These are phyloP conservation scores for Hippocampus zosterae DNA, from an alignment of 2,113 vertebrate species.

Conservation along the genomic window DNA sequence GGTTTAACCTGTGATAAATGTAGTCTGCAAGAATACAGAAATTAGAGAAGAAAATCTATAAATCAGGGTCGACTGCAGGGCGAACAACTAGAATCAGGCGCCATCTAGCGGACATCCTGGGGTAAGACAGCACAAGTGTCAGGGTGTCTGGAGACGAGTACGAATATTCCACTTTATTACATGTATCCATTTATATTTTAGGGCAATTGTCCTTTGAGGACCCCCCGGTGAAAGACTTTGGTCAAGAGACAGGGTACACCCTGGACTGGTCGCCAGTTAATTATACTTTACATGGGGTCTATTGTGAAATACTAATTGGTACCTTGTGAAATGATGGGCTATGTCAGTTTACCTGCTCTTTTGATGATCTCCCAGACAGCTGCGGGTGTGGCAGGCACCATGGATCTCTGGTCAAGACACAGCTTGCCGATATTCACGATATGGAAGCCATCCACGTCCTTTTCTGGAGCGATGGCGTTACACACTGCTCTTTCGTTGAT, in stretches of 20 bases:
- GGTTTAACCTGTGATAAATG: background rate
- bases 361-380: conserved; percentile 91
- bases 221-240: background rate
- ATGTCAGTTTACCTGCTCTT: conserved; percentile 71
- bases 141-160: background rate
- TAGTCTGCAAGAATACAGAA: background rate
- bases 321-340: background rate
- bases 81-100: background rate
- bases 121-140: background rate
- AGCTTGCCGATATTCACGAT: conserved; percentile 86
- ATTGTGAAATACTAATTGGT: background rate
- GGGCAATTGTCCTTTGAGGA: too few relatives aligned
- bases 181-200: too few relatives aligned
- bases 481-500: conserved; percentile 83
- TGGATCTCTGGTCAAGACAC: conserved; percentile 84
- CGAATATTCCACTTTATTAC: too few relatives aligned
- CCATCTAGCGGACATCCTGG: conserved; percentile 24
- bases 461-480: conserved; percentile 83
- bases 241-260: too few relatives aligned
- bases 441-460: conserved; percentile 93
- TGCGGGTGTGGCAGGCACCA: conserved; percentile 86
- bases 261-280: background rate
- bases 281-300: background rate
- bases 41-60: background rate
- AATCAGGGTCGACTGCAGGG: background rate